phyloP scores from a whole-genome alignment of 2,797 vertebrate species.

The Sarcoramphus papa region DNA sequence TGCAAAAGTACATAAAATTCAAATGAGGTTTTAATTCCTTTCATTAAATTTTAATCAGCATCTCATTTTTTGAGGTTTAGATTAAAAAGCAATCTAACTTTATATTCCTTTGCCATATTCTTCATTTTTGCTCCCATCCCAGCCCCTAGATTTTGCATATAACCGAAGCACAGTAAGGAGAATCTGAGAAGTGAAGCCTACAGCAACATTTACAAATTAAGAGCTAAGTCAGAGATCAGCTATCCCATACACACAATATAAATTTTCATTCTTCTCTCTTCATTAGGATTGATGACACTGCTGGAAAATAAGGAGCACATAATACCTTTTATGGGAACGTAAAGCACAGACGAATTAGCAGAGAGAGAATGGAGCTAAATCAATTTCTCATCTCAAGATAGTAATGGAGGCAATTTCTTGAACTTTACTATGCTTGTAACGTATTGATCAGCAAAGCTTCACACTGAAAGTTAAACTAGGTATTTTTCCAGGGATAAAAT shows the following conservation, averaged over 20 bases:
- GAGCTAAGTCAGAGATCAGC: constrained; percentile 41
- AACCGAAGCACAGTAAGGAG: neutral
- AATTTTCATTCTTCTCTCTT: constrained; percentile 19
- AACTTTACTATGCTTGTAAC: constrained; percentile 49
- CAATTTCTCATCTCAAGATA: constrained; percentile 57
- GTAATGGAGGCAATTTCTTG: constrained; percentile 58
- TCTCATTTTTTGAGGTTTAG: neutral
- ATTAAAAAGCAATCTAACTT: neutral
- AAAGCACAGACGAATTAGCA: constrained; percentile 41
- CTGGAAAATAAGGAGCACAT: constrained; percentile 39
- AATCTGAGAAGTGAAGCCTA: neutral
- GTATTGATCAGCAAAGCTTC: constrained; percentile 42
- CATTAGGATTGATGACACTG: constrained; percentile 46
- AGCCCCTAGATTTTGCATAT: neutral
- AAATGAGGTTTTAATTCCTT: neutral
- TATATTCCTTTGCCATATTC: neutral
- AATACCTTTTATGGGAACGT: constrained; percentile 52
- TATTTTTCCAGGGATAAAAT: constrained; percentile 13
- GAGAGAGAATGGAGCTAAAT: constrained; percentile 47
- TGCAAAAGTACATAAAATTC: neutral
- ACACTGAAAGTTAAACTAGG: neutral
- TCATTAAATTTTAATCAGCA: neutral
- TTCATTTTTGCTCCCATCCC: neutral
- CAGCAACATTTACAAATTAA: constrained; percentile 30
- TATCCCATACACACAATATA: neutral